phyloP scores from a whole-genome alignment of 2,113 vertebrate species.

The Colinus virginianus region DNA sequence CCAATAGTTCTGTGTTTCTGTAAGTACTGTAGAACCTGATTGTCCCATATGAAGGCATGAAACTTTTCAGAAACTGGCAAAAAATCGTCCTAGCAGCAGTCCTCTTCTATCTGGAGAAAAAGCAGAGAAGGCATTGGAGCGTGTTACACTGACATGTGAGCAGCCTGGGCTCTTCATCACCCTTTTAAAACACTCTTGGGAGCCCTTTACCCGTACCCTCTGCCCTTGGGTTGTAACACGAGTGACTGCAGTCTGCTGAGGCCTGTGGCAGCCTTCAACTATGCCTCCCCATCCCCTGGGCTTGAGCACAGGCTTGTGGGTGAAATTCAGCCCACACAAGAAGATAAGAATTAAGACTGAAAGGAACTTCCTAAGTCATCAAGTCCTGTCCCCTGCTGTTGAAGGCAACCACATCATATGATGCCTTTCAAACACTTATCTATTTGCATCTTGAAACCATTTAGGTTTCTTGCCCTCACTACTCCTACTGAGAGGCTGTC shows the following conservation, averaged over 20 bases:
- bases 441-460: slow-evolving; percentile 68
- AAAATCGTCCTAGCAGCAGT: background rate
- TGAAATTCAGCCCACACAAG: slow-evolving; percentile 64
- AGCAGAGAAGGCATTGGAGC: background rate
- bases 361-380: slow-evolving; percentile 69
- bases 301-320: background rate
- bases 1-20: background rate
- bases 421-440: slow-evolving; percentile 57
- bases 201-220: background rate
- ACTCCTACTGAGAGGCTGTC: slow-evolving; percentile 63
- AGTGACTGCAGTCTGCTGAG: background rate
- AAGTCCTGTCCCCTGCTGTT: slow-evolving; percentile 64
- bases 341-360: slow-evolving; percentile 65
- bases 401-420: slow-evolving; percentile 65
- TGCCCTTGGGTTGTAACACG: background rate
- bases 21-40: background rate
- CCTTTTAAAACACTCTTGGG: background rate
- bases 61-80: background rate
- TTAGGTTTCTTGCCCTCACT: slow-evolving; percentile 64
- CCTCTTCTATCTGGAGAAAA: background rate
- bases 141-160: rapidly evolving
- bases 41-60: background rate
- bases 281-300: rapidly evolving
- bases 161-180: background rate
- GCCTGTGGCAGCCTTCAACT: background rate